A percentile compares a stretch with the other conserved stretches of the same genome.
These are phyloP conservation scores for Eilema griseolum DNA, from an alignment of 2,888 invertebrate species.

Conservation along the genomic window DNA sequence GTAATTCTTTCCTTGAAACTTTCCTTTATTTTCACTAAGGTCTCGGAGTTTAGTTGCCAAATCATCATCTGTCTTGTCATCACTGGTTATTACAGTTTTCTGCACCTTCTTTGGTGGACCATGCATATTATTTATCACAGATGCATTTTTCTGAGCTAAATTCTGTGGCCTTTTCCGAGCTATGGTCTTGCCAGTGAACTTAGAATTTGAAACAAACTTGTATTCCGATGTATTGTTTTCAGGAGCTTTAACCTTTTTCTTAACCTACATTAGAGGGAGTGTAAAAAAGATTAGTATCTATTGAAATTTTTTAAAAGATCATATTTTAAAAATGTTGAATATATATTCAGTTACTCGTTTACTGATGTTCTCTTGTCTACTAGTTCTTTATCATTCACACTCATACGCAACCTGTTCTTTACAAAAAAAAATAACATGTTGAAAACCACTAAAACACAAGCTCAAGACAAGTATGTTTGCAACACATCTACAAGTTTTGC, in stretches of 20 bases:
- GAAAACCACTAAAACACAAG: background rate
- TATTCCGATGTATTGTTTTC: constrained; percentile 71
- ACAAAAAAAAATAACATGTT: background rate
- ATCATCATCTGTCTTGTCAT: constrained; percentile 61
- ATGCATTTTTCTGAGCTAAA: constrained; percentile 49
- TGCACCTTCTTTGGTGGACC: constrained; percentile 69
- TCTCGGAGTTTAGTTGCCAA: constrained; percentile 71
- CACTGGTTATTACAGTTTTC: constrained; percentile 52
- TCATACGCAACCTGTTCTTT: background rate
- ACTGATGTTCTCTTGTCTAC: background rate
- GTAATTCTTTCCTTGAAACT: constrained; percentile 78
- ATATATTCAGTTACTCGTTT: background rate
- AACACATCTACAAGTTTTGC: background rate
- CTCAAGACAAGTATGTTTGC: background rate
- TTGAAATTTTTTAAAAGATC: background rate
- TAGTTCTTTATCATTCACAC: background rate
- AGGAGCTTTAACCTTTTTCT: constrained; percentile 58
- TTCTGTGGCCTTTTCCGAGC: constrained; percentile 79
- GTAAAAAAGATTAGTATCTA: constrained; percentile 14
- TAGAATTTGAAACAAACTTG: constrained; percentile 78
- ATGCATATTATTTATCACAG: constrained; percentile 56
- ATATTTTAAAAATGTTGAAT: background rate
- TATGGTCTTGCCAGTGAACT: constrained; percentile 78
- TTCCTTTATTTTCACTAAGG: constrained; percentile 82
- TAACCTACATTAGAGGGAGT: constrained; percentile 50